Evolutionary conservation across 53 echinoderm and acorn worm genomes (phyloP).

Genomic region (Arbacia lixula): DNA sequence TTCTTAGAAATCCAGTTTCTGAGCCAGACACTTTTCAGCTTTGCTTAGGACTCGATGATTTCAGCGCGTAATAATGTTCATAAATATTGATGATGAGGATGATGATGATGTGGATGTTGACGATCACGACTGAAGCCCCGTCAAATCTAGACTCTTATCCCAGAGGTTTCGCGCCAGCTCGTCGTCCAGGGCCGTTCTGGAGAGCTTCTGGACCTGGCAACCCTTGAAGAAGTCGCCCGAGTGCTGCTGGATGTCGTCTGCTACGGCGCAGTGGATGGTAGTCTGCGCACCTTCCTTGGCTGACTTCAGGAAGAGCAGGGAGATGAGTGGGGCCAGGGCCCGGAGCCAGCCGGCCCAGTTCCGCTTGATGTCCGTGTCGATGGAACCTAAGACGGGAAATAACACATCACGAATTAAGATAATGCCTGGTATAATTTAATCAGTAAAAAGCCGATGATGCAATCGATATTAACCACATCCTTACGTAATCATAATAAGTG

Average conservation of each 20-base stretch:
- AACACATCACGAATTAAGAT: too few relatives aligned
- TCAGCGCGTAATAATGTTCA: too few relatives aligned
- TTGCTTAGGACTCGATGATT: too few relatives aligned
- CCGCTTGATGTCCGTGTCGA: slow-evolving; percentile 91
- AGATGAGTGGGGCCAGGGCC: slow-evolving; percentile 76
- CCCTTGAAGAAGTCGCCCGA: slow-evolving; percentile 92
- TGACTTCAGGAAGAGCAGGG: slow-evolving; percentile 82
- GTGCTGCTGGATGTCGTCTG: slow-evolving; percentile 65
- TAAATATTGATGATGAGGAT: too few relatives aligned
- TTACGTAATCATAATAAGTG: too few relatives aligned
- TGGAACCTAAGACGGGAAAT: slow-evolving; percentile 68
- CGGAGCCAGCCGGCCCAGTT: slow-evolving; percentile 89
- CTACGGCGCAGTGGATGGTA: slow-evolving; percentile 91
- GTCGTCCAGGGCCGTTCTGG: slow-evolving; percentile 72
- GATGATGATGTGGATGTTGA: too few relatives aligned
- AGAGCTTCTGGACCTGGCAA: slow-evolving; percentile 78
- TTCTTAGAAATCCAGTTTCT: neutral
- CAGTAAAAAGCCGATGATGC: too few relatives aligned
- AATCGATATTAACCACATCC: too few relatives aligned
- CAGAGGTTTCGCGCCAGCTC: slow-evolving; percentile 67
- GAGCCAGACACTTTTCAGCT: neutral
- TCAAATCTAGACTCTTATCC: slow-evolving; percentile 85
- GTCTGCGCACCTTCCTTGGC: slow-evolving; percentile 80
- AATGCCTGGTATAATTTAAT: too few relatives aligned
- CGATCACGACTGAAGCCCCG: slow-evolving; percentile 55